These are phyloP conservation scores for Latrodectus hesperus DNA, from an alignment of 2,888 invertebrate genomes.

Conservation along the genomic window DNA sequence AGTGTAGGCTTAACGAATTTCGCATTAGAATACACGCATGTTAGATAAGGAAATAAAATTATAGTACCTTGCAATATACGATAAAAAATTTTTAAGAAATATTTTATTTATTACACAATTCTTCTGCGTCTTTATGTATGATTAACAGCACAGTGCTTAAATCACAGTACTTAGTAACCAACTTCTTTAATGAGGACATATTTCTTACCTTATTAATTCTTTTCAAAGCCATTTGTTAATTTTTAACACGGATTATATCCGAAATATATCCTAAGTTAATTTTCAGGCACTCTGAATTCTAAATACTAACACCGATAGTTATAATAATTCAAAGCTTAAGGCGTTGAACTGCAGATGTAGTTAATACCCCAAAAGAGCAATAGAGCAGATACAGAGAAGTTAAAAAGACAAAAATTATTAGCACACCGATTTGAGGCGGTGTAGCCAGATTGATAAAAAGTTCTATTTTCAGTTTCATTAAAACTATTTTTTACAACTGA, in stretches of 20 bases:
- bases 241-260: conserved; percentile 55
- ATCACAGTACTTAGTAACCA: background rate
- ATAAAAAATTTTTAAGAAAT: too few relatives aligned
- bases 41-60: too few relatives aligned
- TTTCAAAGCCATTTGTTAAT: conserved; percentile 68
- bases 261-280: conserved; percentile 40
- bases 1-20: conserved; percentile 63
- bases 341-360: conserved; percentile 66
- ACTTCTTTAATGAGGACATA: conserved; percentile 42
- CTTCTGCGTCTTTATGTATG: too few relatives aligned
- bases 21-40: background rate
- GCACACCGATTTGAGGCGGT: conserved; percentile 26
- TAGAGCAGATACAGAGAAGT: conserved; percentile 52
- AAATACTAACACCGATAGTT: conserved; percentile 42
- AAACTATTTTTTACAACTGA: background rate
- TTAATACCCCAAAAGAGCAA: conserved; percentile 62
- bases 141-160: too few relatives aligned
- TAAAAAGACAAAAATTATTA: conserved; percentile 43
- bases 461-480: background rate
- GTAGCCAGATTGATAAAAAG: conserved; percentile 39
- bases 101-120: too few relatives aligned
- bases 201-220: conserved; percentile 68
- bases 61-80: too few relatives aligned
- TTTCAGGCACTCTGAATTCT: conserved; percentile 39
- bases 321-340: conserved; percentile 48